phyloP scores from a whole-genome alignment of 2,888 invertebrate genomes.

The Caenorhabditis sp. region DNA sequence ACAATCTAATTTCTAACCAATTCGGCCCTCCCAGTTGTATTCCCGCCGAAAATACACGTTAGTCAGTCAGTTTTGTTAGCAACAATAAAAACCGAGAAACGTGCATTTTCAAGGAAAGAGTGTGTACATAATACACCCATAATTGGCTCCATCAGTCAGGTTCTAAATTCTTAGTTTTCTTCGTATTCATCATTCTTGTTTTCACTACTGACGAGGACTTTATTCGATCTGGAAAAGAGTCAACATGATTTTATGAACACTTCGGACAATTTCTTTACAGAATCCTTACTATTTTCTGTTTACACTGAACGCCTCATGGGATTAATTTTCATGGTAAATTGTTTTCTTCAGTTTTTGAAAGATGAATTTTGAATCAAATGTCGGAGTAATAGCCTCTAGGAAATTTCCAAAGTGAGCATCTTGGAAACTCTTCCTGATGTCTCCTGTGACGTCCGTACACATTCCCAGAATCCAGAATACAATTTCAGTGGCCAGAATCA shows the following conservation, averaged over 20 bases:
- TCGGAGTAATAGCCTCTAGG: too few relatives aligned
- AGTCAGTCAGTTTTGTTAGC: slow-evolving; percentile 55
- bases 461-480: neutral
- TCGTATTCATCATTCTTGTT: neutral
- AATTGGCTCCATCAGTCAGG: slow-evolving; percentile 46
- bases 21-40: slow-evolving; percentile 55
- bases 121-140: slow-evolving; percentile 25
- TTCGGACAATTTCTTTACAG: neutral
- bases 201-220: neutral
- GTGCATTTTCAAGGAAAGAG: neutral
- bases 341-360: neutral
- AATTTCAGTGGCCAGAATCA: neutral
- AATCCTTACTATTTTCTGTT: neutral
- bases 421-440: slow-evolving; percentile 2
- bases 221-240: neutral
- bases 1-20: slow-evolving; percentile 61
- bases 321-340: neutral
- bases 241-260: neutral
- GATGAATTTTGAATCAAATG: too few relatives aligned
- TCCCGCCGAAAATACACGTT: slow-evolving; percentile 35
- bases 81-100: slow-evolving; percentile 19
- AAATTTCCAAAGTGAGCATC: neutral
- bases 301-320: neutral
- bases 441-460: neutral
- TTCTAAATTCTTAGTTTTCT: slow-evolving; percentile 13